Percentiles rank a stretch among this genome's conserved stretches.
Conservation (phyloP, 2,888 invertebrate species). For the Acleris sparsana region DNA sequence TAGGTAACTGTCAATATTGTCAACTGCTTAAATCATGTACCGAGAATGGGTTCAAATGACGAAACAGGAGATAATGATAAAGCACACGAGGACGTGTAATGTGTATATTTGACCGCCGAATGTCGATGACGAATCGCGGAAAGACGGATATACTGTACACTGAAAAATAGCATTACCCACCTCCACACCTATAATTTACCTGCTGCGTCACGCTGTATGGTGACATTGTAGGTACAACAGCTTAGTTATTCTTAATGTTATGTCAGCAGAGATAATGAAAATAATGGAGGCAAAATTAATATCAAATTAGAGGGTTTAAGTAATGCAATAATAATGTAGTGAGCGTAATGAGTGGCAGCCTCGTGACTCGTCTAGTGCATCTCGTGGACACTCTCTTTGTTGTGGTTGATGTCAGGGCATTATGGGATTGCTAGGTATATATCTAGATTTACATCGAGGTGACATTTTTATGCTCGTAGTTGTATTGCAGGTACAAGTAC, state of each 20-base stretch:
- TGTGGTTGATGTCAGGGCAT: conserved; percentile 30
- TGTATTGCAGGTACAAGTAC: neutral
- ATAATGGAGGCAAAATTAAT: conserved; percentile 80
- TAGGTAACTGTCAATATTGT: neutral
- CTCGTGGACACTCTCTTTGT: conserved; percentile 33
- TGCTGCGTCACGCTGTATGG: conserved; percentile 53
- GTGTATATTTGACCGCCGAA: conserved; percentile 15
- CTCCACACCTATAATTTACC: conserved; percentile 74
- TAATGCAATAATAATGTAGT: conserved; percentile 73
- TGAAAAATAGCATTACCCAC: conserved; percentile 59
- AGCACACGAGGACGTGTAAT: neutral
- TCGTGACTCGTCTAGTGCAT: conserved; percentile 50
- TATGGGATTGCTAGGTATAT: conserved; percentile 13
- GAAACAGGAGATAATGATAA: conserved; percentile 31
- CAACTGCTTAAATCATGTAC: neutral
- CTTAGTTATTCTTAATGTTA: conserved; percentile 68
- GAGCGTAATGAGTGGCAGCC: conserved; percentile 64
- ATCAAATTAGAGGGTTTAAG: conserved; percentile 78
- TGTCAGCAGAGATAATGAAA: conserved; percentile 78
- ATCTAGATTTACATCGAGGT: conserved; percentile 28
- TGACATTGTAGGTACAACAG: conserved; percentile 72
- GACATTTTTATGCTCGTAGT: neutral
- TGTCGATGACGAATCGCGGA: conserved; percentile 46
- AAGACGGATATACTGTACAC: conserved; percentile 58
- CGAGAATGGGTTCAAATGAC: neutral